phyloP scores from a whole-genome alignment of 2,113 vertebrate species.

The Sander vitreus region DNA sequence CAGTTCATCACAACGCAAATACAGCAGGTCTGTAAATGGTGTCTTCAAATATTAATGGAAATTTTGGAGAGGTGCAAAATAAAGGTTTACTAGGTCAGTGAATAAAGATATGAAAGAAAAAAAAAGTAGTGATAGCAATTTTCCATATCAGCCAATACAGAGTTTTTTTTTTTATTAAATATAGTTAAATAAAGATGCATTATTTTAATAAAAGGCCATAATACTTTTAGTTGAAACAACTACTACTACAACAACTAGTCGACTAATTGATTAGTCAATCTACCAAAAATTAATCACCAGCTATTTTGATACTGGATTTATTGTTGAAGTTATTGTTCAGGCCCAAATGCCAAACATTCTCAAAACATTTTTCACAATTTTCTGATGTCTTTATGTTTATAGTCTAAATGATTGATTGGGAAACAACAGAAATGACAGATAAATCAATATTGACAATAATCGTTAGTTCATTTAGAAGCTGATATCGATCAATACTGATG shows the following conservation, averaged over 20 bases:
- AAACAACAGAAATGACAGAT: not conserved
- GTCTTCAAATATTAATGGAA: slow-evolving; percentile 63
- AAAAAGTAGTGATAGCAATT: not conserved
- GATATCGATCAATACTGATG: not conserved
- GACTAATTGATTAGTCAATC: not conserved
- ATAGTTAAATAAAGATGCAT: not conserved
- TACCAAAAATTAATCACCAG: not conserved
- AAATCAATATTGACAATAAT: not conserved
- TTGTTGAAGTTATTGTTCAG: not conserved
- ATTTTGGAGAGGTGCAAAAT: slow-evolving; percentile 2
- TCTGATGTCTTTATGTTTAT: too few relatives aligned
- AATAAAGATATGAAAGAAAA: not conserved
- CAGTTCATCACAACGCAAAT: slow-evolving; percentile 25
- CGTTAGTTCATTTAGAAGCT: not conserved
- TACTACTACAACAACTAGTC: not conserved
- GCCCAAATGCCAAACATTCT: not conserved
- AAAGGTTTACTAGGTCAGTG: slow-evolving; percentile 6
- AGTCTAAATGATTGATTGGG: not conserved
- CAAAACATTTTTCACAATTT: not conserved
- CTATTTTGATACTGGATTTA: not conserved
- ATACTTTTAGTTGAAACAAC: not conserved
- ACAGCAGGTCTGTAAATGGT: not conserved
- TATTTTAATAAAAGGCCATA: not conserved
- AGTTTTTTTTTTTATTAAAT: not conserved
- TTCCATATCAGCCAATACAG: not conserved